Conservation (phyloP, 1,140 invertebrate species). For the Drosophila pseudoananassae region DNA sequence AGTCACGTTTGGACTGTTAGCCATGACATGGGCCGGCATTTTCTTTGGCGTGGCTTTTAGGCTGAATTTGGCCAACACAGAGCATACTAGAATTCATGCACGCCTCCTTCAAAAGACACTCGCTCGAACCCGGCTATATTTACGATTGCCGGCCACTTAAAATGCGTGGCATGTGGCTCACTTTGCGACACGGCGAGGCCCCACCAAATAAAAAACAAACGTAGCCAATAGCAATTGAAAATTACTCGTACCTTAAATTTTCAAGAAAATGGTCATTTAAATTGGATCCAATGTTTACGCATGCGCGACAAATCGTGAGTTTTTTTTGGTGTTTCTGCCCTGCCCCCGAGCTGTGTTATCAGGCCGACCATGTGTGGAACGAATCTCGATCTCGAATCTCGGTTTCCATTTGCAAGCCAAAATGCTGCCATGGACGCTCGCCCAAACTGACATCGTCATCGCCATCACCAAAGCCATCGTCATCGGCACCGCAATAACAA, state of each 20-base stretch:
- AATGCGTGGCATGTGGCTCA: slow-evolving; percentile 73
- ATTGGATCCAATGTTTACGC: slow-evolving; percentile 68
- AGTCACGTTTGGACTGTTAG: slow-evolving; percentile 62
- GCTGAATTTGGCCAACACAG: slow-evolving; percentile 17
- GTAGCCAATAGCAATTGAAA: slow-evolving; percentile 61
- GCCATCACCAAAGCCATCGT: slow-evolving; percentile 39
- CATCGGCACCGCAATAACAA: slow-evolving; percentile 50
- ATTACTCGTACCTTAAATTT: slow-evolving; percentile 74
- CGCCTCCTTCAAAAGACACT: slow-evolving; percentile 23
- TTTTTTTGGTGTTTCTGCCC: slow-evolving; percentile 13
- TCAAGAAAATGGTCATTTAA: slow-evolving; percentile 72
- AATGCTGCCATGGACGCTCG: slow-evolving; percentile 33
- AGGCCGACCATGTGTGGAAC: slow-evolving; percentile 32
- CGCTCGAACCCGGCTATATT: slow-evolving; percentile 28
- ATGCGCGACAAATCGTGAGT: slow-evolving; percentile 51
- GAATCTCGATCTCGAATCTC: slow-evolving; percentile 20
- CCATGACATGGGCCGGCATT: slow-evolving; percentile 58
- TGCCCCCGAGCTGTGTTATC: slow-evolving; percentile 44
- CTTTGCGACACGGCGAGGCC: slow-evolving; percentile 62
- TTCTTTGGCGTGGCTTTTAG: background rate
- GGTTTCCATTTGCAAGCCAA: slow-evolving; percentile 13
- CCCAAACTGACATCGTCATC: slow-evolving; percentile 69
- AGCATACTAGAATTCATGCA: slow-evolving; percentile 2
- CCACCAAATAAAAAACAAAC: slow-evolving; percentile 32
- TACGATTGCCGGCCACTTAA: slow-evolving; percentile 64